Percentiles rank a stretch among this genome's conserved stretches.
phyloP scores from a whole-genome alignment of 2,797 vertebrate genomes.

The Ptychadena robeensis region DNA sequence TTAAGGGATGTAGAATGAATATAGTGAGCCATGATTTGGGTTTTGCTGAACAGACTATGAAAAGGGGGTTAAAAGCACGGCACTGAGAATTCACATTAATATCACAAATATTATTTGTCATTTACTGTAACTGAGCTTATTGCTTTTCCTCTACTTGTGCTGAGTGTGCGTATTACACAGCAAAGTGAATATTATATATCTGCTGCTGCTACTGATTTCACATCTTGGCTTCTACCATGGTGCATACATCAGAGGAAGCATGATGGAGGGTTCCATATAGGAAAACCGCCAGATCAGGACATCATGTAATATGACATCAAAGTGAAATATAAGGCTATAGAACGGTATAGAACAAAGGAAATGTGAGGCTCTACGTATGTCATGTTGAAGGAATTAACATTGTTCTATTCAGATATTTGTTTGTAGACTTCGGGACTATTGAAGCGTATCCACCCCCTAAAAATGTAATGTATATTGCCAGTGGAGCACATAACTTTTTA shows the following conservation, averaged over 20 bases:
- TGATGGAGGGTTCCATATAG: not conserved
- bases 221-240: not conserved
- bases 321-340: not conserved
- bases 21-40: no score
- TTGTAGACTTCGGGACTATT: no score
- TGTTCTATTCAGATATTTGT: no score
- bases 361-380: not conserved
- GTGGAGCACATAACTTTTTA: no score
- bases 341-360: not conserved
- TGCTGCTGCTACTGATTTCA: no score
- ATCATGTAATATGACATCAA: not conserved
- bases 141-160: not conserved
- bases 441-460: no score
- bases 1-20: not conserved
- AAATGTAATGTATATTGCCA: no score
- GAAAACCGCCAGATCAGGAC: not conserved
- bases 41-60: not conserved
- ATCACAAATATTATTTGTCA: not conserved
- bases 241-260: not conserved
- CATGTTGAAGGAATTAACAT: not conserved
- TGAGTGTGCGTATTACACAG: not conserved
- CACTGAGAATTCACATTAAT: not conserved
- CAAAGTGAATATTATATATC: not conserved
- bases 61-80: not conserved
- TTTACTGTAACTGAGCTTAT: not conserved